Base-by-base conservation (phyloP, 1,140 invertebrate genomes). In the Brachionus angularis region DNA sequence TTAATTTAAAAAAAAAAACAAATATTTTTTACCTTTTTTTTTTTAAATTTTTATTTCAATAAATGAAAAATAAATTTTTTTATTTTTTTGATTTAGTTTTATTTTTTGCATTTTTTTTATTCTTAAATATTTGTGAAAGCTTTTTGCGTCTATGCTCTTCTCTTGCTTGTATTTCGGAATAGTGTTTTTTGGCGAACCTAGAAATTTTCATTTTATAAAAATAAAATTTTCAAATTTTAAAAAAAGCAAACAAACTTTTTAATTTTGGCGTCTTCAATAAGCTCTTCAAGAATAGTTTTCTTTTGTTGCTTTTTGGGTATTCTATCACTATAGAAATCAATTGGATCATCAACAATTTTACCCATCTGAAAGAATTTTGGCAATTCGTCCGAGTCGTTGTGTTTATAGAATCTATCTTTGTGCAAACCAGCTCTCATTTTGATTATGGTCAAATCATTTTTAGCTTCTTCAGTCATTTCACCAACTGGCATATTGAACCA, bases 381-480 rank as follows among this genome's bases (percentile, higher is more conserved):
- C 31, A 92, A 76, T 1, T 46, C 71, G 82, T 90, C 88, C 36
- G 88, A 84, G 78, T 93, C 91, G 79, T 91, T 93, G 74, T 90
- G 89, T 79, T 95, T 96, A 80, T 95, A 96, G 77, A 96, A 96
- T 62, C 87, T 87, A 80, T 94, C 95, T 0, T 91, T 88, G 84
- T 97, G 89, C 2, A 96, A 81, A 4, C 86, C 89, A n/a, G 89
- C 88, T 77, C 94, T 86, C 91, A 96, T 94, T 81, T 90, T 88
- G 1, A 98, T 78, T 3, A 95, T 80, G 81, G 90, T 85, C 5
- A 97, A 83, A 79, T 96, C 92, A 76, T 88, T 88, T 77, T 88
- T 88, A 4, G 88, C 78, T 79, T 96, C 91, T 23, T 91, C 88
- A 0, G 90, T 94, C 73, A 96, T 78, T 78, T 95, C 91, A 50